Conservation (phyloP, 2,888 invertebrate species). For the Rhagonycha lutea region DNA sequence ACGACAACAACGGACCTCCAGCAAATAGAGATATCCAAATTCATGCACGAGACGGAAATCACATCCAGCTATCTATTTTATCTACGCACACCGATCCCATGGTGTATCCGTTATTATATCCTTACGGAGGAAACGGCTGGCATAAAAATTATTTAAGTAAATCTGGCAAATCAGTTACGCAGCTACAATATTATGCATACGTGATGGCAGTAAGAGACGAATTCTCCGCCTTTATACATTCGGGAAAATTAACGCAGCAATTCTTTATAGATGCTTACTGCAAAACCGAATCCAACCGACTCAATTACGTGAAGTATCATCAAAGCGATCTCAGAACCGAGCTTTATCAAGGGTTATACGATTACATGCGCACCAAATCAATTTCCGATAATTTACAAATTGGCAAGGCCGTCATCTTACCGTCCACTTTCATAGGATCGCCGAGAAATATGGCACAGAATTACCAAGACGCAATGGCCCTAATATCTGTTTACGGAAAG, state of each 20-base stretch:
- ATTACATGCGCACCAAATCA: constrained; percentile 38
- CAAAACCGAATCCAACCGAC: background rate
- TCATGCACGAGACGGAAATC: no score
- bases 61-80: no score
- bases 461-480: constrained; percentile 54
- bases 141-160: background rate
- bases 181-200: background rate
- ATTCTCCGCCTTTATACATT: background rate
- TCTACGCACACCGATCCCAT: background rate
- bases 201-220: background rate
- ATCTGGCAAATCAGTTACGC: background rate
- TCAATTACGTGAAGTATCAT: constrained; percentile 1
- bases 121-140: background rate
- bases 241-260: background rate
- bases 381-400: constrained; percentile 27
- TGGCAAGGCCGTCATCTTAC: constrained; percentile 39
- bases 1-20: no score
- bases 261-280: background rate
- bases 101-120: background rate
- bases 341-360: constrained; percentile 30
- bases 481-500: constrained; percentile 49
- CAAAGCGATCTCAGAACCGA: constrained; percentile 8
- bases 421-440: constrained; percentile 21
- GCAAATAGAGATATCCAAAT: no score
- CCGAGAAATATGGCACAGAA: constrained; percentile 47